Conservation (phyloP, 2,888 invertebrate genomes). For the Agriopis marginaria region DNA sequence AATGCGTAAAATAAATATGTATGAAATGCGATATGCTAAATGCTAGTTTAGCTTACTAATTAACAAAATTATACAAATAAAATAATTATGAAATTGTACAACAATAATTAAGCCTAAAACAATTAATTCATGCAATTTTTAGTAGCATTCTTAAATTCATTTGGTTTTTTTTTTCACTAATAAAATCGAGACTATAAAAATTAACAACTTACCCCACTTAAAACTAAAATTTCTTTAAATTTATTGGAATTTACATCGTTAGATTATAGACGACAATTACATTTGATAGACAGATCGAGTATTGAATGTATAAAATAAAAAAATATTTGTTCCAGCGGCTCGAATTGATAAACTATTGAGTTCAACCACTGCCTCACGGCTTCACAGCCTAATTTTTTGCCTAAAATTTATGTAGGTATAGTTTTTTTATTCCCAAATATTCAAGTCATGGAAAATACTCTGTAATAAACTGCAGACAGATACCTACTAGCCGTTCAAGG, state of each 20-base stretch:
- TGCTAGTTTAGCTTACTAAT: background rate
- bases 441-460: too few relatives aligned
- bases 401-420: background rate
- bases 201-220: slow-evolving; percentile 1
- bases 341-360: background rate
- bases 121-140: background rate
- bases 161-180: slow-evolving; percentile 6
- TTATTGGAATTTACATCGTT: too few relatives aligned
- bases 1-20: background rate
- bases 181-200: slow-evolving; percentile 13
- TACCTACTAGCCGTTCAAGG: too few relatives aligned
- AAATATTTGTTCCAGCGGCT: background rate
- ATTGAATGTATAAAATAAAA: background rate
- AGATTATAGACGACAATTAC: background rate
- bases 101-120: background rate
- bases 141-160: slow-evolving; percentile 6
- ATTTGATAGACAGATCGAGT: background rate
- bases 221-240: background rate
- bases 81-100: background rate
- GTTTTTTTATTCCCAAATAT: too few relatives aligned
- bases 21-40: slow-evolving; percentile 4
- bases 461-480: too few relatives aligned
- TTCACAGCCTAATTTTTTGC: background rate
- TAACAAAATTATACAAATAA: background rate
- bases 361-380: too few relatives aligned